Base-by-base conservation (phyloP, 1,140 invertebrate genomes). In the Drosophila sturtevanti region DNA sequence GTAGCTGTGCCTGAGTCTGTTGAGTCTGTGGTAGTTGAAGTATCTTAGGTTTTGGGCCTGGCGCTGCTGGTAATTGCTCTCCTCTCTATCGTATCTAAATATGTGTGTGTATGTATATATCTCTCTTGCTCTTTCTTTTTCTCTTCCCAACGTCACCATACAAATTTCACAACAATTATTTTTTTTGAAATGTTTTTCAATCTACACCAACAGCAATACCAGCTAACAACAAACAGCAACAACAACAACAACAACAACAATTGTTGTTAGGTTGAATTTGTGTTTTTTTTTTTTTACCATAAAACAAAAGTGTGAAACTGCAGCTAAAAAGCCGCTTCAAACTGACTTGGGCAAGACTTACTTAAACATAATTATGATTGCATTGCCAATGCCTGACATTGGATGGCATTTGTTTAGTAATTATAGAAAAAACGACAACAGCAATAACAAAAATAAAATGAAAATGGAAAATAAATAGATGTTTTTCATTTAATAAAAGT, bases 151-250 rank as follows among this genome's bases (percentile, higher is more conserved):
- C 16, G n/a, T 11, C 22, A 65, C 66, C 81, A 81, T 61, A 87
- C 71, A 79, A 82, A 86, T 86, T 86, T 86, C 82, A 87, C 82
- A 86, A 86, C 82, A 87, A 87, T 87, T 86, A 86, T 82, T 86
- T 86, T 86, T 48, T 79, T 76, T 63, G 79, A 82, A 86, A 86
- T 86, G 82, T 69, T 87, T 86, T 86, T 87, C 82, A 87, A 86
- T 87, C 68, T 63, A 72, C 65, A 73, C 59, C 56, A 60, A 64
- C 56, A 64, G 27, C 7, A 63, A 14, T 12, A 52, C 35, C 21
- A 18, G 10, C 41, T n/a, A n/a, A n/a, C 27, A 31, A 27, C 48
- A 11, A 31, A 38, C 16, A 37, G 5, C 12, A 18, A 18, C 41
- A 44, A 1, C 4, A 41, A 44, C 41, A 31, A 60, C 18, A 35